A percentile compares a stretch with the other conserved stretches of the same genome.
Evolutionary conservation across 1,140 invertebrate species (phyloP).

Genomic region (Augochlora pura): DNA sequence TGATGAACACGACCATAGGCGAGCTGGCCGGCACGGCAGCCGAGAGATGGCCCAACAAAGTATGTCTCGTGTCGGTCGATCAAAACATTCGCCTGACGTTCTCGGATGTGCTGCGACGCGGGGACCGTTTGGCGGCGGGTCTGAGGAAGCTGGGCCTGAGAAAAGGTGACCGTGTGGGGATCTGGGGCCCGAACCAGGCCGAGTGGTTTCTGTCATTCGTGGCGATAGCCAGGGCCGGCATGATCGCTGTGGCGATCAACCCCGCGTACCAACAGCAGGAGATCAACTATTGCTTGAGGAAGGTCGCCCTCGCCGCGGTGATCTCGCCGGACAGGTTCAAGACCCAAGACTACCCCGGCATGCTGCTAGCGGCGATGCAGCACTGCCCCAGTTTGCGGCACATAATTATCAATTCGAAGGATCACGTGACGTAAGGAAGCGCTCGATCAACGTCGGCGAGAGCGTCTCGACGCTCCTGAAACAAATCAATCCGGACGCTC

Average conservation of each 20-base stretch:
- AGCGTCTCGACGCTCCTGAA: background rate
- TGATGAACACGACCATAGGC: slow-evolving; percentile 84
- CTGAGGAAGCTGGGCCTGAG: slow-evolving; percentile 88
- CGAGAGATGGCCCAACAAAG: slow-evolving; percentile 80
- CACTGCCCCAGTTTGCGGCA: slow-evolving; percentile 78
- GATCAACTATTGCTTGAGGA: slow-evolving; percentile 89
- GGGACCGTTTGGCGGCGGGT: slow-evolving; percentile 90
- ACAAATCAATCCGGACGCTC: background rate
- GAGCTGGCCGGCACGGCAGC: slow-evolving; percentile 82
- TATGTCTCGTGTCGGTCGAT: slow-evolving; percentile 83
- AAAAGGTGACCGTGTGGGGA: slow-evolving; percentile 90
- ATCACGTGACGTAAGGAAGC: slow-evolving; percentile 80
- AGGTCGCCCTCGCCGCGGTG: slow-evolving; percentile 88
- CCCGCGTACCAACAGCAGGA: slow-evolving; percentile 90
- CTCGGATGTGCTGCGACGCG: slow-evolving; percentile 83
- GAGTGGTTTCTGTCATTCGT: slow-evolving; percentile 91
- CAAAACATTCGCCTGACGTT: slow-evolving; percentile 85
- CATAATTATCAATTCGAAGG: slow-evolving; percentile 81
- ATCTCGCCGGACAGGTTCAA: slow-evolving; percentile 85
- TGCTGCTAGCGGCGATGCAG: slow-evolving; percentile 79
- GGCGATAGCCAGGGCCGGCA: slow-evolving; percentile 89
- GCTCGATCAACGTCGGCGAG: background rate
- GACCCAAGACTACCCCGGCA: slow-evolving; percentile 87
- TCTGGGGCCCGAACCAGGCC: slow-evolving; percentile 93
- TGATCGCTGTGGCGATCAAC: slow-evolving; percentile 92